These are phyloP conservation scores for Cydia pomonella DNA, from an alignment of 1,140 invertebrate genomes.

Conservation along the genomic window DNA sequence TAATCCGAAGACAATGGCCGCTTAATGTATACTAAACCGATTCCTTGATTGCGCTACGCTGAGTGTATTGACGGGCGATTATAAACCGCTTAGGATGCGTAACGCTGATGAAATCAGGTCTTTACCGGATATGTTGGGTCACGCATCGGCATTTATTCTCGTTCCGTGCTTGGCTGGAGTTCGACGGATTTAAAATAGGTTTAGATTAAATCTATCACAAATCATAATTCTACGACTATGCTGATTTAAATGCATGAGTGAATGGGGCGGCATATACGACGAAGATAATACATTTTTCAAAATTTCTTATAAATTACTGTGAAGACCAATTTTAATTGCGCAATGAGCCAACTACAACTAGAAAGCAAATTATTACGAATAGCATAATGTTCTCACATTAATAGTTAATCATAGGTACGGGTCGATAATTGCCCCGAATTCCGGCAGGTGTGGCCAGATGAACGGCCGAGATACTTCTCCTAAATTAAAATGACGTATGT, in stretches of 20 bases:
- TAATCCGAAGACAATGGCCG: background rate
- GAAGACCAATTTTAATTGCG: no score
- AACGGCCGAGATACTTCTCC: background rate
- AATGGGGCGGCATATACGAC: background rate
- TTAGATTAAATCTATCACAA: background rate
- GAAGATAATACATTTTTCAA: no score
- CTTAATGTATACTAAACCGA: slow-evolving; percentile 10
- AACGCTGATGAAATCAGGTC: background rate
- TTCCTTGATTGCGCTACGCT: slow-evolving; percentile 16
- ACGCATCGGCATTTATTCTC: background rate
- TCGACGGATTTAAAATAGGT: background rate
- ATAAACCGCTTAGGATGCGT: slow-evolving; percentile 22
- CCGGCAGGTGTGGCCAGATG: background rate
- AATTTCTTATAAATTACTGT: no score
- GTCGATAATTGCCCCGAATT: slow-evolving; percentile 4
- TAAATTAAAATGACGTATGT: background rate
- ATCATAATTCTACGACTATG: background rate
- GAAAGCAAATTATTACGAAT: background rate
- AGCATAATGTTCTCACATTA: background rate
- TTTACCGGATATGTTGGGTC: slow-evolving; percentile 5
- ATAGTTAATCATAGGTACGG: background rate
- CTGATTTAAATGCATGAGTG: background rate
- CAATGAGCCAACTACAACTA: no score
- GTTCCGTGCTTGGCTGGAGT: background rate
- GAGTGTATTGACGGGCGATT: slow-evolving; percentile 14